Base-by-base conservation (phyloP, 2,888 invertebrate genomes). In the Malthinus seriepunctatus region DNA sequence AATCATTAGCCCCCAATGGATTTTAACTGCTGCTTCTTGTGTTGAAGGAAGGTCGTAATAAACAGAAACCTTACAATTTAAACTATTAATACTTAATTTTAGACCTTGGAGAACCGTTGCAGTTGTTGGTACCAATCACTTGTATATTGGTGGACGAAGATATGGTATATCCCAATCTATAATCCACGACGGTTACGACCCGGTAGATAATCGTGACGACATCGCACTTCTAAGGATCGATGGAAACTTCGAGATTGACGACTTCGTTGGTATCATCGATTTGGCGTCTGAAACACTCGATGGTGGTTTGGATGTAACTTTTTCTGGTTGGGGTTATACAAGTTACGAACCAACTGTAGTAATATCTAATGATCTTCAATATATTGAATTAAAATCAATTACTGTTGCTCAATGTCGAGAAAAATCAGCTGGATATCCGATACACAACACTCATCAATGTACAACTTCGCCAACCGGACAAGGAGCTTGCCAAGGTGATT, bases 401-500 rank as follows among this genome's bases (percentile, higher is more conserved):
- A 82, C 78, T 52, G 80, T 83, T 14, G 78, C 80, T 15, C 70
- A 75, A 8, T 86, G 86, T 67, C 78, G 78, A 60, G 64, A 8
- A 0, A 8, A 9, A 7, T 39, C 38, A n/a, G 38, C 31, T 12
- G 3, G 33, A 8, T 12, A 9, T 15, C 78, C 79, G 0, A 80
- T 86, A 1, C 79, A 75, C 63, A 77, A 78, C 3, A 73, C 77
- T 0, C 82, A 86, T 70, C 82, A 86, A 65, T 86, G 86, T 67
- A 83, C 86, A 0, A 73, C 84, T 12, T 85, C 84, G 32, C 81
- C 77, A 67, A 70, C 72, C 44, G 86, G 86, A 1, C 82, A 86
- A 75, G 86, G 86, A 0, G 84, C 86, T 59, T 76, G 71, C 1
- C 73, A 82, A 80, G 83, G 83, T 60, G 84, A 83, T 63, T 83